Percentiles rank a stretch among this genome's conserved stretches.
Evolutionary conservation across 2,797 vertebrate species (phyloP).

Genomic region (Urophycis tenuis): DNA sequence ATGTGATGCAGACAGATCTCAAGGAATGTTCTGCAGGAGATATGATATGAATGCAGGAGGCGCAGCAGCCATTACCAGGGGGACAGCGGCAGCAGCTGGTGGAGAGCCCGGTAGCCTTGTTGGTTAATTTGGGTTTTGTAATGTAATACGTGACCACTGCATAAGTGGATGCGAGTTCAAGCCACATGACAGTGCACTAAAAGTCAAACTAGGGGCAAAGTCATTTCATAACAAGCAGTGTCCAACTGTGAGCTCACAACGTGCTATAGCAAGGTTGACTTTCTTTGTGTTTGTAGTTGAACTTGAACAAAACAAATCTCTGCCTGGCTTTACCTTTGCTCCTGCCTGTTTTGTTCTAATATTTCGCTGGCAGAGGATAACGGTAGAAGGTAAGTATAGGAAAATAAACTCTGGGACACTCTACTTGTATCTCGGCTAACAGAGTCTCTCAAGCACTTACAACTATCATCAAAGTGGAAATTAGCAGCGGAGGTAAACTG

Average conservation of each 20-base stretch:
- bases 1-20: neutral
- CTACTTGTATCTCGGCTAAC: neutral
- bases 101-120: neutral
- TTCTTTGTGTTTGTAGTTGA: neutral
- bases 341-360: neutral
- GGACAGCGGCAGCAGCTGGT: neutral
- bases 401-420: neutral
- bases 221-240: neutral
- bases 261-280: neutral
- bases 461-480: neutral
- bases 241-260: neutral
- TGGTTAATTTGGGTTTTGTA: neutral
- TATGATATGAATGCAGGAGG: neutral
- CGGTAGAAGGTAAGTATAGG: neutral
- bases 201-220: conserved; percentile 1
- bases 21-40: neutral
- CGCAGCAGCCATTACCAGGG: neutral
- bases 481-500: neutral
- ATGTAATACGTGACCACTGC: conserved; percentile 1
- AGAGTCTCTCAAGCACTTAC: neutral
- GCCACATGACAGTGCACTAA: neutral
- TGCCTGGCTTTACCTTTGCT: neutral
- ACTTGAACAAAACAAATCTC: neutral
- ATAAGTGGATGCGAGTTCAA: neutral
- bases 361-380: no score